These are phyloP conservation scores for Stegophylla sp. DNA, from an alignment of 2,888 invertebrate genomes.

Conservation along the genomic window DNA sequence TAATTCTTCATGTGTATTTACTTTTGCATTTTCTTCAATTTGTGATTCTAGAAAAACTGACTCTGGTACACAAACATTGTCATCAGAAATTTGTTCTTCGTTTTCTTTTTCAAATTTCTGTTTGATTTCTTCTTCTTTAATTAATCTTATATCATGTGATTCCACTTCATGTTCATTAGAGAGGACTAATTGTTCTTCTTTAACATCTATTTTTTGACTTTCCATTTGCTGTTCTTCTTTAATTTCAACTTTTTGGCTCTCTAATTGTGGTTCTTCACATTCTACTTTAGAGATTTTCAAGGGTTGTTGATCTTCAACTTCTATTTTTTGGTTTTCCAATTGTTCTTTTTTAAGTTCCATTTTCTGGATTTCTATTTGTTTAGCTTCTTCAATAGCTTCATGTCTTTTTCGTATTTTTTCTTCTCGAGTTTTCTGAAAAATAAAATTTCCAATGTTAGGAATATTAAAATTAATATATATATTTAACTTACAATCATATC, in stretches of 20 bases:
- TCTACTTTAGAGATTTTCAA: too few relatives aligned
- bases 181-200: constrained; percentile 60
- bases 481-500: constrained; percentile 76
- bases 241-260: not conserved
- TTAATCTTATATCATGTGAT: constrained; percentile 22
- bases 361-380: constrained; percentile 60
- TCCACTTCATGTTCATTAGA: constrained; percentile 61
- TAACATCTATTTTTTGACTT: not conserved
- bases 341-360: constrained; percentile 61
- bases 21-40: constrained; percentile 10
- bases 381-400: constrained; percentile 66
- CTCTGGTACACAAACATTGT: constrained; percentile 31
- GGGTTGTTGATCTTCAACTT: constrained; percentile 20
- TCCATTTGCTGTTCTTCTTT: constrained; percentile 45
- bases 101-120: constrained; percentile 62
- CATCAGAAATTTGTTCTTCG: constrained; percentile 61
- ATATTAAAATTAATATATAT: not conserved
- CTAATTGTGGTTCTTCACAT: too few relatives aligned
- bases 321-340: not conserved
- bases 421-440: constrained; percentile 59
- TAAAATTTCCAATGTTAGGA: not conserved
- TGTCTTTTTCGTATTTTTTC: constrained; percentile 65
- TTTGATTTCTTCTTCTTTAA: constrained; percentile 60
- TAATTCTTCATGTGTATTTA: constrained; percentile 30
- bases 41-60: not conserved